Conservation (phyloP, 2,113 vertebrate genomes). For the Cavia porcellus region DNA sequence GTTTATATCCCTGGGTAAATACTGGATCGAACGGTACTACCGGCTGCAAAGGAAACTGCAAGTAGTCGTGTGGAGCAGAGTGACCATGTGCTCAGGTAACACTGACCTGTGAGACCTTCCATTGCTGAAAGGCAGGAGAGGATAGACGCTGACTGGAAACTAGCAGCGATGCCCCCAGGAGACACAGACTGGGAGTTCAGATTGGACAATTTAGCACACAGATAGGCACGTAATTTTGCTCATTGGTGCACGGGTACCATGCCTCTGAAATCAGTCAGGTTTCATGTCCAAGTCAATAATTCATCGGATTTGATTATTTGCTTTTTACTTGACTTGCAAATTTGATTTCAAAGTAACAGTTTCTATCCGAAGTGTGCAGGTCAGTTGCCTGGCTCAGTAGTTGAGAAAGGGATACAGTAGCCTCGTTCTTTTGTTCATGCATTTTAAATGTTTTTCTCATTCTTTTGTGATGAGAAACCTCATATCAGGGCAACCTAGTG, state of each 20-base stretch:
- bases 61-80: not conserved
- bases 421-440: not conserved
- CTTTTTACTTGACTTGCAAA: not conserved
- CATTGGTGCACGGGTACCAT: not conserved
- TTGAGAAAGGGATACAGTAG: not conserved
- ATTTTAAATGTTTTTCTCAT: not conserved
- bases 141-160: not conserved
- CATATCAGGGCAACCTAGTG: not conserved
- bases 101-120: not conserved
- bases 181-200: not conserved
- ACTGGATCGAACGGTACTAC: not conserved
- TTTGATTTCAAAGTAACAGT: not conserved
- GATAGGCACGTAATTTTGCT: not conserved
- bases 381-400: not conserved
- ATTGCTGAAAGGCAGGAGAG: not conserved
- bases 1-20: not conserved
- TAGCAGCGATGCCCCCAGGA: not conserved
- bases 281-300: not conserved
- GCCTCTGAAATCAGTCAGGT: not conserved
- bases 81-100: not conserved
- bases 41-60: not conserved
- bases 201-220: not conserved
- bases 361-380: not conserved
- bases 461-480: not conserved
- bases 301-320: not conserved